A percentile compares a stretch with the other conserved stretches of the same genome.
These are phyloP conservation scores for Troides oblongomaculatus DNA, from an alignment of 2,888 invertebrate genomes.

Conservation along the genomic window DNA sequence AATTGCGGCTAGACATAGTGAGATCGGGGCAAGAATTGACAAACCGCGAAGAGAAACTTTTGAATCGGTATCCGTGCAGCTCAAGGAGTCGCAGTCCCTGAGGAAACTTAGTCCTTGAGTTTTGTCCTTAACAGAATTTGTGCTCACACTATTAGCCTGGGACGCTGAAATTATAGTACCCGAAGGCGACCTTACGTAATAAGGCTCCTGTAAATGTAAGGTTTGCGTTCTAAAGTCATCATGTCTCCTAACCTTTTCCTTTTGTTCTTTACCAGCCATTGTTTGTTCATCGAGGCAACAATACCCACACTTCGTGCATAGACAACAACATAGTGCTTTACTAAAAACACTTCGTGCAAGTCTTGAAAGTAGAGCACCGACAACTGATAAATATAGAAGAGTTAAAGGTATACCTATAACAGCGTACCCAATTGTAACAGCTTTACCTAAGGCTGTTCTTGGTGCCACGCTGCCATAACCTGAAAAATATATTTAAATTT, in stretches of 20 bases:
- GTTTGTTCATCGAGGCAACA: conserved; percentile 92
- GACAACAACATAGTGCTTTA: conserved; percentile 89
- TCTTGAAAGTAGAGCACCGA: conserved; percentile 90
- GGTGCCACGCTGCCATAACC: conserved; percentile 97
- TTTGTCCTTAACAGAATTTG: conserved; percentile 71
- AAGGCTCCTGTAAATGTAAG: conserved; percentile 83
- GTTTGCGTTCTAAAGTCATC: conserved; percentile 84
- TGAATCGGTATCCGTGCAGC: conserved; percentile 84
- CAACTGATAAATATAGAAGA: conserved; percentile 91
- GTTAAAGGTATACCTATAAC: conserved; percentile 93
- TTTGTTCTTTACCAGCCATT: conserved; percentile 89
- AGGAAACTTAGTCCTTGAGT: conserved; percentile 65
- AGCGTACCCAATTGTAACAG: conserved; percentile 94
- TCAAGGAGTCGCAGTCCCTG: conserved; percentile 77
- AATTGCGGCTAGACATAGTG: conserved; percentile 93
- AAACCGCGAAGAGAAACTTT: conserved; percentile 85
- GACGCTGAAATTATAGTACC: conserved; percentile 77
- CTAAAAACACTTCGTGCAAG: conserved; percentile 91
- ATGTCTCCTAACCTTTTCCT: conserved; percentile 87
- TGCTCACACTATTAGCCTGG: conserved; percentile 70
- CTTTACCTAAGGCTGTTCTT: conserved; percentile 92
- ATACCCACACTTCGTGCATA: conserved; percentile 93
- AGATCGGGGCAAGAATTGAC: conserved; percentile 92
- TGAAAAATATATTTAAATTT: conserved; percentile 60
- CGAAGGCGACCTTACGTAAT: conserved; percentile 82